Evolutionary conservation across 2,888 invertebrate species (phyloP), one percentile per base, ranked within the genome.

Genomic region (Phlogophora meticulosa): DNA sequence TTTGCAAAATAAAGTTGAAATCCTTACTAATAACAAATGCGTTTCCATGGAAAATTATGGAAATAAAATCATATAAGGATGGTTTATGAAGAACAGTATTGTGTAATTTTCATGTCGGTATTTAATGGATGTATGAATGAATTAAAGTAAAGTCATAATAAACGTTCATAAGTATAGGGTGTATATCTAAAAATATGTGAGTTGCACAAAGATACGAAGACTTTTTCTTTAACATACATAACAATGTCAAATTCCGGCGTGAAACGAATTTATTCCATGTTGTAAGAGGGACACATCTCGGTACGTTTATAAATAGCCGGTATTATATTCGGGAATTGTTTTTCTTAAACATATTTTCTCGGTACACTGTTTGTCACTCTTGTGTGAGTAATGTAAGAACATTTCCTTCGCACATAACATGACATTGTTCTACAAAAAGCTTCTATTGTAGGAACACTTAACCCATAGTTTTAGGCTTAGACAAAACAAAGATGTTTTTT

Each of bases 301-400:
- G 55, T 60, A 66, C 49, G 57, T 76, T 73, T 72, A 76, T 65
- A 66, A 78, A 82, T 66, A 72, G 58, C 60, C 48, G 10, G 52
- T 63, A 78, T 70, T 70, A 58, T 64, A 55, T 71, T 72, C 38
- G 38, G 56, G 66, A 80, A 67, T 68, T 75, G 69, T 76, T 82
- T 72, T 76, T 73, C 69, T 61, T 60, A 51, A 59, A 63, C 46
- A 67, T 52, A 57, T 74, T 73, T 52, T 53, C 53, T 46, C 13
- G 11, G 49, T 46, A 59, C 61, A 43, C 3, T 62, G 34, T 72
- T 75, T 69, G 62, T 67, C 43, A 67, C 60, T 64, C 60, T 46
- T 64, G 11, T 20, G 22, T 63, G 75, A 78, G 45, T 68, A 68
- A 81, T 74, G 53, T 65, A 62, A n/a, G 36, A 61, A 60, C 63